These are phyloP conservation scores for Drosophila lowei DNA, from an alignment of 1,140 invertebrate genomes.

Conservation along the genomic window DNA sequence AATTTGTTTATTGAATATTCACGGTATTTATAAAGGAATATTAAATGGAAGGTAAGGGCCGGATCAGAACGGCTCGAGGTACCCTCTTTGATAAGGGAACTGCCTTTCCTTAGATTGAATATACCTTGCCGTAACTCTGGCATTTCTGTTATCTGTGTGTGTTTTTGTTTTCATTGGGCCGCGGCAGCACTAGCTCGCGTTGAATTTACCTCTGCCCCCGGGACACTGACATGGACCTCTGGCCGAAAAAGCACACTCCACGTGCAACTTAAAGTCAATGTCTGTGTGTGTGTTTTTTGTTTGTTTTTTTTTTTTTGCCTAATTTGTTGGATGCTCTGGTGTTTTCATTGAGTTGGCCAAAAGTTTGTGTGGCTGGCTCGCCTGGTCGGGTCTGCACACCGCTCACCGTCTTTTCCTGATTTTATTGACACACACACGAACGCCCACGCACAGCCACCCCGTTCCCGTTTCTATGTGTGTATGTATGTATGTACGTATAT, in stretches of 20 bases:
- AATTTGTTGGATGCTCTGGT: constrained; percentile 47
- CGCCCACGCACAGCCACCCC: constrained; percentile 26
- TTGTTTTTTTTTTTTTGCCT: constrained; percentile 20
- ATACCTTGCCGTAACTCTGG: constrained; percentile 7
- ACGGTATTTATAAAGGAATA: too few relatives aligned
- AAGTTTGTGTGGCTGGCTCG: constrained; percentile 35
- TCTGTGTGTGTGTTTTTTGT: constrained; percentile 14
- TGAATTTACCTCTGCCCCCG: constrained; percentile 24
- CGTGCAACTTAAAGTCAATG: constrained; percentile 43
- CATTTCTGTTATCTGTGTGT: constrained; percentile 14
- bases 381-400: too few relatives aligned
- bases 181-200: constrained; percentile 7
- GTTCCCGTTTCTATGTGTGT: neutral
- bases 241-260: constrained; percentile 35
- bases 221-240: constrained; percentile 11
- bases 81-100: too few relatives aligned
- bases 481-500: constrained; percentile 3
- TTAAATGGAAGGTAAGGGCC: too few relatives aligned
- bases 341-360: constrained; percentile 2
- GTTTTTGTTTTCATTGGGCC: constrained; percentile 32
- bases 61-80: too few relatives aligned
- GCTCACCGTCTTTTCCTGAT: constrained; percentile 55
- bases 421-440: constrained; percentile 56
- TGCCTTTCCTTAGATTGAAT: too few relatives aligned
- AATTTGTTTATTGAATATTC: too few relatives aligned